phyloP scores from a whole-genome alignment of 2,113 vertebrate genomes.

The Poeciliopsis occidentalis region DNA sequence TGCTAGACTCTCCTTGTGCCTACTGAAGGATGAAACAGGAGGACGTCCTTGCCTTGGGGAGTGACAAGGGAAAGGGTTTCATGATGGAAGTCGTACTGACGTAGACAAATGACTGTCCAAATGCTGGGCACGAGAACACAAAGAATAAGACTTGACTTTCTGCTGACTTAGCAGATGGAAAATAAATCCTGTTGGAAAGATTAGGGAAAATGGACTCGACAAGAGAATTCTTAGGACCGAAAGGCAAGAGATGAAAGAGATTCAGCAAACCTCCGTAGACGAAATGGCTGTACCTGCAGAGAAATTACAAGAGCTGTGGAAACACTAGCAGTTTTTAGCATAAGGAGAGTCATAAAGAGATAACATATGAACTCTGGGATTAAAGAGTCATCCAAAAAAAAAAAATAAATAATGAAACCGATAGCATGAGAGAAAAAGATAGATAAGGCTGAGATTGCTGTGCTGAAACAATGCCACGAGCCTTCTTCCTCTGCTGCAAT shows the following conservation, averaged over 20 bases:
- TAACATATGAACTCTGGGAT: conserved; percentile 8
- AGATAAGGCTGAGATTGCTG: conserved; percentile 48
- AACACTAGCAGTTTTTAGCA: not conserved
- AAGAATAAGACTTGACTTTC: not conserved
- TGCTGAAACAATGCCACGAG: conserved; percentile 37
- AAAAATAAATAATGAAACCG: conserved; percentile 7
- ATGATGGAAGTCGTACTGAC: conserved; percentile 53
- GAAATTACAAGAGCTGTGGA: conserved; percentile 8
- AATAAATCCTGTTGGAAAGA: conserved; percentile 30
- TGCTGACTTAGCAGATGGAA: conserved; percentile 30
- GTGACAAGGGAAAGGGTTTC: conserved; percentile 44
- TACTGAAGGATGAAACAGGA: conserved; percentile 59
- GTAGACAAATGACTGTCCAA: conserved; percentile 59
- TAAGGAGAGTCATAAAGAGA: conserved; percentile 10
- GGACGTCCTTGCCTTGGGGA: conserved; percentile 56
- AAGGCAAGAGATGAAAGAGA: conserved; percentile 9
- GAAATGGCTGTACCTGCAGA: conserved; percentile 26
- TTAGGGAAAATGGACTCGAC: conserved; percentile 6
- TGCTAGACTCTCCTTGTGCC: conserved; percentile 58
- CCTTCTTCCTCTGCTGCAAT: conserved; percentile 62
- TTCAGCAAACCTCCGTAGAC: conserved; percentile 8
- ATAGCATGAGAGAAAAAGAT: conserved; percentile 25
- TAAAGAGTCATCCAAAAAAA: conserved; percentile 23
- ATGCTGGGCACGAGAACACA: conserved; percentile 27
- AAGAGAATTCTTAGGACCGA: conserved; percentile 5